Base-by-base conservation (phyloP, 2,797 vertebrate genomes). In the Loriculus beryllinus region DNA sequence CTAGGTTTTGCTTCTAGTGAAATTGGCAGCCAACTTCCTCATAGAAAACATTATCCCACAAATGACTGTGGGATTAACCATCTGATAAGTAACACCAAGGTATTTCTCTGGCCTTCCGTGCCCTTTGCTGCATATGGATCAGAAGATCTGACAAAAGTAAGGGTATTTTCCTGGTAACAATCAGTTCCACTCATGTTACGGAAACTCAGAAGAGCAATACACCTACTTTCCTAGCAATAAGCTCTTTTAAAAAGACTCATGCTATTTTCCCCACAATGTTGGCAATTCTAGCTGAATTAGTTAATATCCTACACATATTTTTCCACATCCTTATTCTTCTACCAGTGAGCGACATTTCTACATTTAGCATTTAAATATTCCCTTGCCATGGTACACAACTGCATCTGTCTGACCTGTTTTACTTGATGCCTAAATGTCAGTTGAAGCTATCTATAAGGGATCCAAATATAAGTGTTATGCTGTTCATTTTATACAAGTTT, bases 181-280 rank as follows among this genome's bases (percentile, higher is more conserved):
- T 95, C 59, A 35, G 82, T 90, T 86, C 88, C 78, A 77, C 92
- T 90, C 70, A 52, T 52, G n/a, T 91, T 93, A 88, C 90, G 86
- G 74, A 63, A 81, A 39, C 59, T 63, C 88, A 70, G 67, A 82
- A 72, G 37, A 68, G 48, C 47, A 60, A 28, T 90, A 51, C n/a
- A 78, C 51, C 75, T 88, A 11, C 56, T 90, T 88, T 40, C 64
- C 37, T 51, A 57, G 64, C 74, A 92, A 13, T 71, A 88, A 92
- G 37, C 83, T 82, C 85, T 88, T 86, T 63, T 71, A 0, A 71
- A 88, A 88, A 72, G 56, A 16, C 26, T 42, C 10, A 6, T 43
- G 25, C 51, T 49, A 54, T 90, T 87, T 90, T 75, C 42, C 19
- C 10, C 23, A 56, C 70, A 90, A 48, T 92, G 49, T 39, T 59